Conservation (phyloP, 2,797 vertebrate species). For the Kryptolebias ocellatus region DNA sequence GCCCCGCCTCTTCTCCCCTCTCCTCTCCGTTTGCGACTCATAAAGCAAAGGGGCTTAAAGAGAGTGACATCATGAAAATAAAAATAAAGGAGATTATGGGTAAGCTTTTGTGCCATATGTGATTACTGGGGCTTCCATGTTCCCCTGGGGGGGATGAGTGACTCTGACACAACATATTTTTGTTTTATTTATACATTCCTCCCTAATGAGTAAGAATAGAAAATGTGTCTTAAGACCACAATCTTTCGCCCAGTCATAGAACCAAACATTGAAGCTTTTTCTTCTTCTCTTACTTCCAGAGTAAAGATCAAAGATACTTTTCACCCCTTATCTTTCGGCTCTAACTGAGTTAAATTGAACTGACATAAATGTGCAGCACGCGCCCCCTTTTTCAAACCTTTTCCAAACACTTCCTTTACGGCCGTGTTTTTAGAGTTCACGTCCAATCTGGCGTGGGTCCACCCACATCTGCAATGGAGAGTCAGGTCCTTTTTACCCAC, state of each 20-base stretch:
- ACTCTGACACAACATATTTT: conserved; percentile 74
- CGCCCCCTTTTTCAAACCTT: conserved; percentile 45
- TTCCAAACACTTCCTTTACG: conserved; percentile 53
- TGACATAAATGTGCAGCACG: conserved; percentile 41
- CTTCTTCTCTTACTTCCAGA: conserved; percentile 37
- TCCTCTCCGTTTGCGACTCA: conserved; percentile 73
- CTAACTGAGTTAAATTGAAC: conserved; percentile 44
- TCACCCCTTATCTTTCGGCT: conserved; percentile 52
- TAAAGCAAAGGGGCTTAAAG: conserved; percentile 78
- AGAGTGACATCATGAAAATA: conserved; percentile 84
- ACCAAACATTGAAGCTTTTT: conserved; percentile 40
- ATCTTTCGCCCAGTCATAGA: conserved; percentile 30
- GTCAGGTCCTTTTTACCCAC: conserved; percentile 64
- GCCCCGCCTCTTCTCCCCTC: conserved; percentile 59
- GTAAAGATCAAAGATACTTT: conserved; percentile 49
- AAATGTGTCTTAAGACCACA: conserved; percentile 56
- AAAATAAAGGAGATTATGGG: conserved; percentile 82
- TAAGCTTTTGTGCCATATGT: conserved; percentile 79
- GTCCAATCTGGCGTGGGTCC: conserved; percentile 56
- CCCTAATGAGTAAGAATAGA: conserved; percentile 70
- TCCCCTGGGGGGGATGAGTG: conserved; percentile 69
- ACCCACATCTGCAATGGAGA: conserved; percentile 65
- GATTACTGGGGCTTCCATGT: conserved; percentile 76
- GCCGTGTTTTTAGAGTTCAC: conserved; percentile 57
- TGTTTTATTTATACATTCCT: conserved; percentile 70